Percentiles rank a stretch among this genome's conserved stretches.
phyloP scores from a whole-genome alignment of 2,113 vertebrate species.

The Columba janthina region DNA sequence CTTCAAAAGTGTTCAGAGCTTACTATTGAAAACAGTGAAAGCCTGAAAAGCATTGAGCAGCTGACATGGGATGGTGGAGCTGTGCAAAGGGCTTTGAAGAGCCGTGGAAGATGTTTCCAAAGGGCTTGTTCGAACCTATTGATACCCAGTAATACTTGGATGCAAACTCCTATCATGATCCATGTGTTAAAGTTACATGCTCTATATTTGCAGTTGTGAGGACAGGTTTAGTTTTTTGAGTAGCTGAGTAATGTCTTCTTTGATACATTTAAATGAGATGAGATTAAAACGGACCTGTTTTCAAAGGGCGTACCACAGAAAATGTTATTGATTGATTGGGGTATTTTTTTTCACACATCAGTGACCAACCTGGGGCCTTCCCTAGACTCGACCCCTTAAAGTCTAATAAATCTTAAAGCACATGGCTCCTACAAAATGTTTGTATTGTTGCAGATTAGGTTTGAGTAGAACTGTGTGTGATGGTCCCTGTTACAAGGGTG shows the following conservation, averaged over 20 bases:
- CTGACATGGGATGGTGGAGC: neutral
- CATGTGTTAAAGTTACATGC: neutral
- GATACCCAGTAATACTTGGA: neutral
- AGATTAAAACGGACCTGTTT: neutral
- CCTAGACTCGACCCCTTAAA: neutral
- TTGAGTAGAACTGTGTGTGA: neutral
- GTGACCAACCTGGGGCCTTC: neutral
- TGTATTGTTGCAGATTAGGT: neutral
- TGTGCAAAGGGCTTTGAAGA: neutral
- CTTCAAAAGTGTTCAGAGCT: neutral
- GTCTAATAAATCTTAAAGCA: neutral
- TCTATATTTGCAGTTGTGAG: neutral
- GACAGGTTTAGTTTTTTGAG: neutral
- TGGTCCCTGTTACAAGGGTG: neutral
- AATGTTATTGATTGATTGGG: neutral
- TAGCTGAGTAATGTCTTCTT: neutral
- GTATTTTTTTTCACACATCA: neutral
- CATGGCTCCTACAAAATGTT: neutral
- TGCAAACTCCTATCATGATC: accelerated
- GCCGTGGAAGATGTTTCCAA: neutral
- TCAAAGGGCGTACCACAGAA: neutral
- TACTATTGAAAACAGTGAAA: neutral
- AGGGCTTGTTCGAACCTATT: neutral
- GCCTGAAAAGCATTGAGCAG: neutral
- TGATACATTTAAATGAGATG: neutral